These are phyloP conservation scores for Asobara japonica DNA, from an alignment of 1,140 invertebrate genomes.

Conservation along the genomic window DNA sequence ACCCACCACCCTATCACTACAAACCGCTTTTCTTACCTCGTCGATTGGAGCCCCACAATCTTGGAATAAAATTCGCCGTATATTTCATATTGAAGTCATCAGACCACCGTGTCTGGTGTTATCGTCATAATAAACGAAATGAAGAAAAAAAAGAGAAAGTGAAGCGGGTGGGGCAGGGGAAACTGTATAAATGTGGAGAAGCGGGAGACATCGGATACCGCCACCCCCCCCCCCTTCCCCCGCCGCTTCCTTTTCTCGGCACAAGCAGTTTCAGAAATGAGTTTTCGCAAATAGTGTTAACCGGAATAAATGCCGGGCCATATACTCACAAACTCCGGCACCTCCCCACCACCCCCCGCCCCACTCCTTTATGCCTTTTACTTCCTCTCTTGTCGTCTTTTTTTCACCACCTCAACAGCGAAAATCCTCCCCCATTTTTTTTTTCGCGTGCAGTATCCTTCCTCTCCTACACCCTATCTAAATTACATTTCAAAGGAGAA, in stretches of 20 bases:
- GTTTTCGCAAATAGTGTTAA: slow-evolving; percentile 47
- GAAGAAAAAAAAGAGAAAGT: neutral
- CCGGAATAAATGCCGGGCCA: slow-evolving; percentile 42
- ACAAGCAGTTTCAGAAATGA: slow-evolving; percentile 44
- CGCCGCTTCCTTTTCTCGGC: slow-evolving; percentile 38
- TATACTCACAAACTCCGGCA: neutral
- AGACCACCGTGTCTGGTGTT: neutral
- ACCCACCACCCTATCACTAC: slow-evolving; percentile 29
- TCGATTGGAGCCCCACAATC: neutral
- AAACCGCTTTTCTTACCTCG: slow-evolving; percentile 44
- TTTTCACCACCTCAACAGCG: neutral
- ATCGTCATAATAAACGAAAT: slow-evolving; percentile 8
- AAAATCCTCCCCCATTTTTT: neutral
- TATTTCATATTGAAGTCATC: slow-evolving; percentile 1
- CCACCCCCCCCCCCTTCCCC: neutral
- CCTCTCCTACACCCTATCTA: slow-evolving; percentile 47
- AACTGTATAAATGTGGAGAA: neutral
- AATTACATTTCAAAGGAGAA: slow-evolving; percentile 57
- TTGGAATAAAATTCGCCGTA: slow-evolving; percentile 1
- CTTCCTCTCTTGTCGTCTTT: neutral
- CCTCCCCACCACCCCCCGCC: no score
- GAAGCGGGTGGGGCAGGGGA: neutral
- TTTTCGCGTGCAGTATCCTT: neutral
- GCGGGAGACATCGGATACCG: neutral
- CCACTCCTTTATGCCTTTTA: slow-evolving; percentile 3